These are phyloP conservation scores for Hyposmocoma kahamanoa DNA, from an alignment of 1,140 invertebrate species.

Conservation along the genomic window DNA sequence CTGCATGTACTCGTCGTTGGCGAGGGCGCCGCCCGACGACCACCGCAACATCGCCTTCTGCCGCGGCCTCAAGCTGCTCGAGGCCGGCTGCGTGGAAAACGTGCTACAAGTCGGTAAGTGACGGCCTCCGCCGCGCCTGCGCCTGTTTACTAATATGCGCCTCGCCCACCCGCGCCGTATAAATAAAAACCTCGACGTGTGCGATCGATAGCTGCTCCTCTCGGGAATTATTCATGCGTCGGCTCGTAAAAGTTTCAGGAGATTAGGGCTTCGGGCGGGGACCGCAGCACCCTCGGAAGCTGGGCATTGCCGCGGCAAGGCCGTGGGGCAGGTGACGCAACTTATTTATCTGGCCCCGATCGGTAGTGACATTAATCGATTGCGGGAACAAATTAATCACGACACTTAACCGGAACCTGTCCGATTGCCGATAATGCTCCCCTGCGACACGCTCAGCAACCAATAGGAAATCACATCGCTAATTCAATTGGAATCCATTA, in stretches of 20 bases:
- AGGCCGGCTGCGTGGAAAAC: constrained; percentile 85
- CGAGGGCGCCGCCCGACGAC: constrained; percentile 78
- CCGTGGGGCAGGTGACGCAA: constrained; percentile 10
- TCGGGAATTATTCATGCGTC: constrained; percentile 71
- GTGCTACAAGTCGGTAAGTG: constrained; percentile 93
- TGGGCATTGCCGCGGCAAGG: background rate
- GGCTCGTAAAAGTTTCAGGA: constrained; percentile 49
- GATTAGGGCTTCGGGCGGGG: constrained; percentile 40
- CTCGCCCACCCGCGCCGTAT: constrained; percentile 70
- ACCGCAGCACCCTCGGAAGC: constrained; percentile 1
- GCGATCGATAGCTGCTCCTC: constrained; percentile 70
- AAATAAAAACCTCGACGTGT: constrained; percentile 72
- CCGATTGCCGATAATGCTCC: constrained; percentile 15
- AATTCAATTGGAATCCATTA: constrained; percentile 20
- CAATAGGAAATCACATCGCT: constrained; percentile 18
- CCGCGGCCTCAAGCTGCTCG: constrained; percentile 87
- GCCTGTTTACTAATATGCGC: constrained; percentile 73
- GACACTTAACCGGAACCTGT: background rate
- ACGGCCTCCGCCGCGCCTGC: constrained; percentile 52
- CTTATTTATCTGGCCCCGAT: constrained; percentile 22
- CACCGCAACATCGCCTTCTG: constrained; percentile 88
- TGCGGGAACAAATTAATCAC: constrained; percentile 15
- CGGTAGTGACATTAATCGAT: constrained; percentile 24
- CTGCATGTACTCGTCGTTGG: constrained; percentile 91
- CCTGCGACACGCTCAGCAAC: constrained; percentile 15